Percentiles rank a stretch among this genome's conserved stretches.
Evolutionary conservation across 2,888 invertebrate genomes (phyloP).

Genomic region (Polydrusus cervinus): DNA sequence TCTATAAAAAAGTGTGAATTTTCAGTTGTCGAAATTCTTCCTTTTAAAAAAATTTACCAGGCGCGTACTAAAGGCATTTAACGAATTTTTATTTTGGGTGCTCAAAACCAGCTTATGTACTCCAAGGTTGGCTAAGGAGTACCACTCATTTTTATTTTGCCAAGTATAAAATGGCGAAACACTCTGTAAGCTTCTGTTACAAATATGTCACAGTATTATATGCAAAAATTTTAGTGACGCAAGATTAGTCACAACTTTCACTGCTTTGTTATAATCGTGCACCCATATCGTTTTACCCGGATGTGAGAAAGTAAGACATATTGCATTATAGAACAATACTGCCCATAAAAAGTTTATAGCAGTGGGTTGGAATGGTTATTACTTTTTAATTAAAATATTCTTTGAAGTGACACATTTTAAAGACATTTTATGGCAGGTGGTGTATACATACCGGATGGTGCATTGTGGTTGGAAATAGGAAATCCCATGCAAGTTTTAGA

Average conservation of each 20-base stretch:
- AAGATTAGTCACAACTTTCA: slow-evolving; percentile 59
- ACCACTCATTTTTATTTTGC: neutral
- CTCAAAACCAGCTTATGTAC: too few species aligned
- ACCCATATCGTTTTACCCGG: slow-evolving; percentile 64
- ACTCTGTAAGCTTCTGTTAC: slow-evolving; percentile 4
- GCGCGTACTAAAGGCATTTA: too few species aligned
- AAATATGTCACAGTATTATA: slow-evolving; percentile 41
- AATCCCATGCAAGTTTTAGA: too few species aligned
- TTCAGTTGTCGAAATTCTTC: too few species aligned
- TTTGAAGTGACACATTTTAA: too few species aligned
- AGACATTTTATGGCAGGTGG: too few species aligned
- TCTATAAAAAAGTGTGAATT: too few species aligned
- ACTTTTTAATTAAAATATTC: neutral
- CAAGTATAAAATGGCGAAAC: neutral
- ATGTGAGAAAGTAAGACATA: slow-evolving; percentile 58
- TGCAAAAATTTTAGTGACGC: slow-evolving; percentile 49
- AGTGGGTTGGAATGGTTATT: neutral
- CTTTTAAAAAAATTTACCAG: too few species aligned
- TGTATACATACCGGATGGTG: too few species aligned
- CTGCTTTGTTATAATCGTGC: slow-evolving; percentile 59
- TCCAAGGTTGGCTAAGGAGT: too few species aligned
- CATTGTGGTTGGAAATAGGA: too few species aligned
- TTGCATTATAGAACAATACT: slow-evolving; percentile 46
- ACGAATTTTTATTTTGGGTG: too few species aligned
- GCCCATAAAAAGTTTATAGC: neutral